Conservation (phyloP, 1,140 invertebrate species). For the Aleiodes sp. region DNA sequence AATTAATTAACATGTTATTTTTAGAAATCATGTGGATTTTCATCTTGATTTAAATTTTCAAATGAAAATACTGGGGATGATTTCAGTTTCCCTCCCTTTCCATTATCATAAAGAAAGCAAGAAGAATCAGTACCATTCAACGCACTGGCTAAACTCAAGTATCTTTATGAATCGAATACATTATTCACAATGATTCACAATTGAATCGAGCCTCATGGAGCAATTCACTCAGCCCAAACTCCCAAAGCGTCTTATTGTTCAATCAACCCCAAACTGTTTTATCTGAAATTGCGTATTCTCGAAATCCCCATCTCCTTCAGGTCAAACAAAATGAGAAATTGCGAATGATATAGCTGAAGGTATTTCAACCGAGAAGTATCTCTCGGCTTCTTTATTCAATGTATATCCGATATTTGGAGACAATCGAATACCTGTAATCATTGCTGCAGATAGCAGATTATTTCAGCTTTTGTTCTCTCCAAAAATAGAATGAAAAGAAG, state of each 20-base stretch:
- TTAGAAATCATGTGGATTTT: no score
- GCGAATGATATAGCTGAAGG: not conserved
- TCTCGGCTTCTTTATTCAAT: not conserved
- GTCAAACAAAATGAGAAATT: not conserved
- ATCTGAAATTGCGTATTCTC: not conserved
- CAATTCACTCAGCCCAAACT: no score
- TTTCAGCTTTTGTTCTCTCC: not conserved
- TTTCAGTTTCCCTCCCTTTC: no score
- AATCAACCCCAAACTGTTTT: not conserved
- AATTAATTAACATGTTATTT: no score
- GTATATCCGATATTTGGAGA: not conserved
- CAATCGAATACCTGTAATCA: constrained; percentile 26
- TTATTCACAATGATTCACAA: no score
- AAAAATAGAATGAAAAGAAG: not conserved
- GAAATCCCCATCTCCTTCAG: not conserved
- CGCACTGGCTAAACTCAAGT: no score
- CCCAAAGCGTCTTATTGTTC: not conserved
- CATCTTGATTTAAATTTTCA: no score
- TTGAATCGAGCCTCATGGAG: no score
- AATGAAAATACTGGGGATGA: no score
- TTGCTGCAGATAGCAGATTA: not conserved
- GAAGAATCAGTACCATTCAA: no score
- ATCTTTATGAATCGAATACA: no score
- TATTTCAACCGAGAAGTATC: not conserved
- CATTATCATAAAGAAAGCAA: no score